These are phyloP conservation scores for Drosophila kambysellisi DNA, from an alignment of 2,888 invertebrate genomes.

Conservation along the genomic window DNA sequence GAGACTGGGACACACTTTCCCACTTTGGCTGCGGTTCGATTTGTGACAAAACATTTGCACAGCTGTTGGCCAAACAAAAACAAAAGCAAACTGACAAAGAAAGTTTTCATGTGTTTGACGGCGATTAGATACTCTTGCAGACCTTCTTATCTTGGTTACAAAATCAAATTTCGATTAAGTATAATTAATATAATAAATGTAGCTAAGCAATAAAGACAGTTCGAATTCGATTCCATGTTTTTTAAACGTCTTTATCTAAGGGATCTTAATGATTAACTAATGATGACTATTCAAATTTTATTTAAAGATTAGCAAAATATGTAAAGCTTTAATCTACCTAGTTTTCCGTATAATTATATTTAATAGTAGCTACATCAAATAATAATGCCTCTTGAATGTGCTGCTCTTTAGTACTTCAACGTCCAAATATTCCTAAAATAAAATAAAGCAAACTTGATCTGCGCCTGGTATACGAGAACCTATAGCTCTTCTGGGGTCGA, in stretches of 20 bases:
- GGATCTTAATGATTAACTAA: no score
- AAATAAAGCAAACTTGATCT: no score
- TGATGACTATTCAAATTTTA: no score
- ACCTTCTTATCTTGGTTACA: neutral
- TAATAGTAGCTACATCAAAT: no score
- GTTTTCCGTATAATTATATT: neutral
- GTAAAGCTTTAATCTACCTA: neutral
- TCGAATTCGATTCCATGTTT: no score
- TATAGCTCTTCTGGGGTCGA: no score
- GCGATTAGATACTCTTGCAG: conserved; percentile 12
- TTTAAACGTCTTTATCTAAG: no score
- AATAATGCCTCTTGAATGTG: no score
- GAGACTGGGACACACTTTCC: conserved; percentile 48
- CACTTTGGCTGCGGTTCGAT: conserved; percentile 44
- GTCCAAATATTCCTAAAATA: no score
- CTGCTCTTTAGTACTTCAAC: no score
- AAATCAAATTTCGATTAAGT: neutral
- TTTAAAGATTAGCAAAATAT: neutral
- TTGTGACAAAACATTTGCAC: conserved; percentile 62
- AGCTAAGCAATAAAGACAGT: no score
- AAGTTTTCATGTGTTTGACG: neutral
- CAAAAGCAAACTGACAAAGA: conserved; percentile 13
- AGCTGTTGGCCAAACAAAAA: conserved; percentile 52
- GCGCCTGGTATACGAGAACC: no score
- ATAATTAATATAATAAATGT: neutral